phyloP scores from a whole-genome alignment of 2,888 invertebrate species.

The Xestia c-nigrum region DNA sequence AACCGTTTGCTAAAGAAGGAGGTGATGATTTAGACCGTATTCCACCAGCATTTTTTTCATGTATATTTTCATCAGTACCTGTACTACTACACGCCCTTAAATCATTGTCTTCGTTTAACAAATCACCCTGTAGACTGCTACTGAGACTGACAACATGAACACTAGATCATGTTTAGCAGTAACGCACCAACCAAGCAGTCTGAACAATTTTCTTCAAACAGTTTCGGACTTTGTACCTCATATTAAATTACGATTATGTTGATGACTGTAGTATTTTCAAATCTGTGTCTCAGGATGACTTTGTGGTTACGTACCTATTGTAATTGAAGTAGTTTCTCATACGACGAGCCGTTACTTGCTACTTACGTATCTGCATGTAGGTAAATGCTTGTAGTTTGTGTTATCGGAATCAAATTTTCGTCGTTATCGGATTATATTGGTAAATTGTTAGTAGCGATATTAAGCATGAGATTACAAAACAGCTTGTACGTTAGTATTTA shows the following conservation, averaged over 20 bases:
- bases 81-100: too few species aligned
- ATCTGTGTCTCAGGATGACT: neutral
- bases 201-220: neutral
- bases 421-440: constrained; percentile 22
- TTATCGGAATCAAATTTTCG: constrained; percentile 25
- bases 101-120: too few species aligned
- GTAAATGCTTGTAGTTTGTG: neutral
- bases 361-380: neutral
- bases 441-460: constrained; percentile 6
- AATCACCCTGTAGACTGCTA: too few species aligned
- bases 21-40: too few species aligned
- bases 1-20: too few species aligned
- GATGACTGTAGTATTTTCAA: neutral
- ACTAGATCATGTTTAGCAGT: too few species aligned
- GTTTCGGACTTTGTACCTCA: neutral
- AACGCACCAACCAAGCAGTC: neutral
- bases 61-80: too few species aligned
- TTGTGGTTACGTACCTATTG: neutral
- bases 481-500: neutral
- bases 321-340: neutral
- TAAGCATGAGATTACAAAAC: constrained; percentile 2
- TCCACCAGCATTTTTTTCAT: too few species aligned
- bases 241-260: neutral
- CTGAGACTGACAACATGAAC: too few species aligned
- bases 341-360: neutral